Conservation (phyloP, 2,113 vertebrate species). For the Polypterus bichir region DNA sequence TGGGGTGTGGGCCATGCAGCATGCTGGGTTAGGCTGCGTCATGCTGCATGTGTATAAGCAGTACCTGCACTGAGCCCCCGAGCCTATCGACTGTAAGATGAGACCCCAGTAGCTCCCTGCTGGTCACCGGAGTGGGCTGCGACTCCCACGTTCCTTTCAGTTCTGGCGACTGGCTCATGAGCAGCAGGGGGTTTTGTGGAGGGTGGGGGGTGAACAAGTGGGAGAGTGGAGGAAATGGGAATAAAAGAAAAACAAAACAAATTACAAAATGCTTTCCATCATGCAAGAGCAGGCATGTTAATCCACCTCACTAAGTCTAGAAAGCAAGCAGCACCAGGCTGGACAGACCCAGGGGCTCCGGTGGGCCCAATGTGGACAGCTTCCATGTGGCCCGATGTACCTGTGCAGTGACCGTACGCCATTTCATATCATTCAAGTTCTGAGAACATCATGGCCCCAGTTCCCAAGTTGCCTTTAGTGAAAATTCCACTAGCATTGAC, state of each 20-base stretch:
- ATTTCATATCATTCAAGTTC: no score
- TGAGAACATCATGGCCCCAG: no score
- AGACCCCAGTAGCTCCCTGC: slow-evolving; percentile 73
- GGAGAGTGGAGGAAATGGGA: slow-evolving; percentile 26
- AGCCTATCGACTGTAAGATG: slow-evolving; percentile 73
- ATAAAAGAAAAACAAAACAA: slow-evolving; percentile 33
- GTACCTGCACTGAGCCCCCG: slow-evolving; percentile 83
- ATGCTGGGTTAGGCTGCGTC: slow-evolving; percentile 2
- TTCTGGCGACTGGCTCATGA: slow-evolving; percentile 64
- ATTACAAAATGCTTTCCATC: slow-evolving; percentile 48
- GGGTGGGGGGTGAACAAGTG: slow-evolving; percentile 17
- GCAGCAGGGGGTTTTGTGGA: slow-evolving; percentile 36
- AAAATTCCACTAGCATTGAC: no score
- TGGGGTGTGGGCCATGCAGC: slow-evolving; percentile 22
- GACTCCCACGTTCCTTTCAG: slow-evolving; percentile 71
- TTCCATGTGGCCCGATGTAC: not conserved
- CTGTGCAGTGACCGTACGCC: not conserved
- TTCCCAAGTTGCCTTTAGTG: no score
- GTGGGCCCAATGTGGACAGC: not conserved
- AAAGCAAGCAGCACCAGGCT: slow-evolving; percentile 25
- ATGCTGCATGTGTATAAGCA: slow-evolving; percentile 31
- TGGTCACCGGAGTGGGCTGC: slow-evolving; percentile 69
- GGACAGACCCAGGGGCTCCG: not conserved
- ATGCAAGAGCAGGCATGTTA: slow-evolving; percentile 59
- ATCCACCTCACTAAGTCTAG: slow-evolving; percentile 46